A percentile compares a stretch with the other conserved stretches of the same genome.
phyloP scores from a whole-genome alignment of 2,113 vertebrate species.

The Hemicordylus capensis region DNA sequence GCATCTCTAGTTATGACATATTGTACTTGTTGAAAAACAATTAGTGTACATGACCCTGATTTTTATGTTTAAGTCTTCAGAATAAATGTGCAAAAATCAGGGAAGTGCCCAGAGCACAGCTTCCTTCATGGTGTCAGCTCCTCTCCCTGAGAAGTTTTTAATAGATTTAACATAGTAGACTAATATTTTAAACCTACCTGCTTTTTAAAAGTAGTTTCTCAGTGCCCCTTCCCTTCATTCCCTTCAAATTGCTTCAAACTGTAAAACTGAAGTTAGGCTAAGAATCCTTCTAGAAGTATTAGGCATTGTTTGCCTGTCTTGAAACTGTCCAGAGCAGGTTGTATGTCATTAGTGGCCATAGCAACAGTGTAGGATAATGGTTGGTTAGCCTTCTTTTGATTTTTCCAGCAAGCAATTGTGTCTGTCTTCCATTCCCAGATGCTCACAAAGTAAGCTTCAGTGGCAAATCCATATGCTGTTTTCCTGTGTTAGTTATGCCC shows the following conservation, averaged over 20 bases:
- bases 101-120: background rate
- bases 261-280: background rate
- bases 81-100: background rate
- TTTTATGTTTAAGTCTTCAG: background rate
- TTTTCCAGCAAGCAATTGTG: background rate
- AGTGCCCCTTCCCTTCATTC: background rate
- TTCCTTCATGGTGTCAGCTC: background rate
- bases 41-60: too few relatives aligned
- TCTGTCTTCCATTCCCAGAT: background rate
- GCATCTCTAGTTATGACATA: background rate
- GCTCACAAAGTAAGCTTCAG: background rate
- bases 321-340: background rate
- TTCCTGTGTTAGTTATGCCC: background rate
- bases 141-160: too few relatives aligned
- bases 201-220: background rate
- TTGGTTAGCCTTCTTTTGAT: background rate
- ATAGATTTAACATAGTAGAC: too few relatives aligned
- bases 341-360: background rate
- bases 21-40: background rate
- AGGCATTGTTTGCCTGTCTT: background rate
- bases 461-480: background rate
- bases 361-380: background rate
- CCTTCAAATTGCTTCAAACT: background rate
- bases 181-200: background rate
- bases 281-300: background rate